Percentiles rank a stretch among this genome's conserved stretches.
phyloP scores from a whole-genome alignment of 2,888 invertebrate genomes.

The Nemurella pictetii region DNA sequence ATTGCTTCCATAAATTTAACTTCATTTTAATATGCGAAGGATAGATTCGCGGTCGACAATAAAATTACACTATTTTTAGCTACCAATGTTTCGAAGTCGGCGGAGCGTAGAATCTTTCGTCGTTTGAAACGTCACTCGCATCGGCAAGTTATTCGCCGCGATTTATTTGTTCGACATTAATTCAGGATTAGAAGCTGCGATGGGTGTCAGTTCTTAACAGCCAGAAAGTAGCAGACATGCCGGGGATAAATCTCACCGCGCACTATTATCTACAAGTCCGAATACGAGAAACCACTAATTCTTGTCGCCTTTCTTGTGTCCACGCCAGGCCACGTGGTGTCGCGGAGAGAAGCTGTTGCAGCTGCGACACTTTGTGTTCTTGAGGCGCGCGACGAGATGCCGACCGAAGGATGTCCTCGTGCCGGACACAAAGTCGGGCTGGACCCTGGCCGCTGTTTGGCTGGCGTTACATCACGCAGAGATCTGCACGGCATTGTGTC shows the following conservation, averaged over 20 bases:
- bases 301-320: neutral
- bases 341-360: neutral
- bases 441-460: too few species aligned
- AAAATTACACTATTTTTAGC: neutral
- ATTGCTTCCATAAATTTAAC: neutral
- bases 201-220: conserved; percentile 6
- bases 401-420: neutral
- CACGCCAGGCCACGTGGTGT: neutral
- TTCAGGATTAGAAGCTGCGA: neutral
- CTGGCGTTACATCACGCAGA: too few species aligned
- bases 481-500: too few species aligned
- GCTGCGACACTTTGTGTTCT: neutral
- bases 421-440: too few species aligned
- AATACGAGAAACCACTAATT: conserved; percentile 24
- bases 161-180: neutral
- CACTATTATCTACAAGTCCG: neutral
- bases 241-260: neutral
- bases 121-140: neutral
- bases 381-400: neutral
- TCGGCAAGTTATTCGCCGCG: neutral
- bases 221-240: neutral
- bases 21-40: neutral
- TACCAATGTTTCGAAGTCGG: neutral
- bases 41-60: neutral
- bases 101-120: neutral